A percentile compares a stretch with the other conserved stretches of the same genome.
Evolutionary conservation across 2,113 vertebrate genomes (phyloP).

Genomic region (Pterophyllum scalare): DNA sequence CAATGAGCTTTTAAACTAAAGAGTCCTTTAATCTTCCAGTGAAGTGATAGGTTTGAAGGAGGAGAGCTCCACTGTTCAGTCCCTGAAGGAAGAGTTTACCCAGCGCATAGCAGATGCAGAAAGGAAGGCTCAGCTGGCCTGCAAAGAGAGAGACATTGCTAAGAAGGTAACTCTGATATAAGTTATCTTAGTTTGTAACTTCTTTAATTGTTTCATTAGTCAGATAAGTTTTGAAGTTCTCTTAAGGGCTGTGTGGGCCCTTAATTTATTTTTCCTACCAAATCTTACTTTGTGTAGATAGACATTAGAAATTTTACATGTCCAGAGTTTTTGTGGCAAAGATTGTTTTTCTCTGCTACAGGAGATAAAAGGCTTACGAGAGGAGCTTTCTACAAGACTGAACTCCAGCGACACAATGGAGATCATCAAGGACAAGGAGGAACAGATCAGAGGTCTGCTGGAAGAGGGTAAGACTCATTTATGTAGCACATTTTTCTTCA

Average conservation of each 20-base stretch:
- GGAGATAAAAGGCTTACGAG: conserved; percentile 93
- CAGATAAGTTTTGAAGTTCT: background rate
- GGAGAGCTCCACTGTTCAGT: conserved; percentile 91
- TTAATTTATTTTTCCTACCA: background rate
- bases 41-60: conserved; percentile 93
- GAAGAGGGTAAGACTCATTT: conserved; percentile 87
- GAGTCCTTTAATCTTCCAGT: conserved; percentile 76
- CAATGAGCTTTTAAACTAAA: conserved; percentile 19
- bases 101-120: conserved; percentile 96
- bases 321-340: background rate
- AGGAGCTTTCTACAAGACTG: conserved; percentile 91
- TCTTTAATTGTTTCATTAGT: background rate
- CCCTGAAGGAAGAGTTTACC: conserved; percentile 95
- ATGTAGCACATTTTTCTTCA: background rate
- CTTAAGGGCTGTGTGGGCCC: background rate
- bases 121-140: conserved; percentile 94
- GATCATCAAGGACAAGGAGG: conserved; percentile 94
- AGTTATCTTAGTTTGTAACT: background rate
- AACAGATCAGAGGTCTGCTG: conserved; percentile 95
- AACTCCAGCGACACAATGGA: conserved; percentile 92
- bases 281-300: background rate
- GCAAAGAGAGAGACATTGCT: conserved; percentile 95
- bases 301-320: background rate
- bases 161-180: conserved; percentile 87
- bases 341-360: conserved; percentile 53